Percentiles rank a stretch among this genome's conserved stretches.
phyloP scores from a whole-genome alignment of 1,140 invertebrate genomes.

The Aleiodes sp. region DNA sequence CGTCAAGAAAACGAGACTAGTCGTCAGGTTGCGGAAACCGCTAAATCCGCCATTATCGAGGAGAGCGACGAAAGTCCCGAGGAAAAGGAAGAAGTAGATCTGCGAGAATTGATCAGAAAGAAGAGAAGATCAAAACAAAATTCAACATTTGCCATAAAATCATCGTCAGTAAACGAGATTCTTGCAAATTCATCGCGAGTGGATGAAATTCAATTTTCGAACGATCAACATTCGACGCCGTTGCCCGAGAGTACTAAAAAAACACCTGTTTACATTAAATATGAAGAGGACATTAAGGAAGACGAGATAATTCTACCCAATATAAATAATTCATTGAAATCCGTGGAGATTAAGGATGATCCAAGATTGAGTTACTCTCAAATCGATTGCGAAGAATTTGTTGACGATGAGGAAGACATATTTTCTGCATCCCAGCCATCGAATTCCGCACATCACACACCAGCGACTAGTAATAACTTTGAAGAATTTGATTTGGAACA shows the following conservation, averaged over 20 bases:
- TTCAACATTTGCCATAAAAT: not conserved
- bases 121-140: not conserved
- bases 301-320: not conserved
- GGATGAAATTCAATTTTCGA: not conserved
- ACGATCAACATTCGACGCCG: not conserved
- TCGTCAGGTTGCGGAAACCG: too few species aligned
- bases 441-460: not conserved
- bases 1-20: too few species aligned
- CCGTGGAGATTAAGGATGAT: too few species aligned
- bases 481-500: not conserved
- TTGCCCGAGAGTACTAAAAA: not conserved
- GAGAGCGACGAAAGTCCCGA: too few species aligned
- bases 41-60: too few species aligned
- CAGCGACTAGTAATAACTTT: not conserved
- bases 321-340: too few species aligned
- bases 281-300: not conserved
- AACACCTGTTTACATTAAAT: not conserved
- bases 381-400: not conserved
- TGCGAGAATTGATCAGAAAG: not conserved
- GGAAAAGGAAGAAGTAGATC: not conserved
- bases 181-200: too few species aligned
- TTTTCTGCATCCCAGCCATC: not conserved
- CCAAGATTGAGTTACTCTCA: not conserved
- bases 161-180: too few species aligned
- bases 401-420: not conserved